Percentiles rank a stretch among this genome's conserved stretches.
Conservation (phyloP, 37 sponge, comb jelly and placozoan species). For the Petrosia ficiformis region DNA sequence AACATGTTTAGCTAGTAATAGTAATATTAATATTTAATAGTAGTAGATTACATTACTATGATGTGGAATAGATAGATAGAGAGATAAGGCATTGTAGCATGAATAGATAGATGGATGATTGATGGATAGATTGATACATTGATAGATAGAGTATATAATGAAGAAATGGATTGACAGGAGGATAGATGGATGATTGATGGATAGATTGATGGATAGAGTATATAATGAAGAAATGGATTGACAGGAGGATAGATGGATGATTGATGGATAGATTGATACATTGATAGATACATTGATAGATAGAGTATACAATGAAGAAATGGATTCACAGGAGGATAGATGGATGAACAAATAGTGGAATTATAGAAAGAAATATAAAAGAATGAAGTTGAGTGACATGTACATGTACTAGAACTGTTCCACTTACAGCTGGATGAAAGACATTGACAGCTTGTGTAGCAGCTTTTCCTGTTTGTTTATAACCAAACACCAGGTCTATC, state of each 20-base stretch:
- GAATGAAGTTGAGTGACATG: too few species aligned
- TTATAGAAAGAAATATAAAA: too few species aligned
- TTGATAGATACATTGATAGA: not conserved
- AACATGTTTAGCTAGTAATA: too few species aligned
- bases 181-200: not conserved
- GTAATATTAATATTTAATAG: too few species aligned
- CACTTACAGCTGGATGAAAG: conserved; percentile 94
- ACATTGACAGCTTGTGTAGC: conserved; percentile 95
- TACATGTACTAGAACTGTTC: too few species aligned
- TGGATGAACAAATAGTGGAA: not conserved
- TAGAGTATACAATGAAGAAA: too few species aligned
- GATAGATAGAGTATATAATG: too few species aligned
- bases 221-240: too few species aligned
- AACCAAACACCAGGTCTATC: conserved; percentile 98
- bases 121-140: conserved; percentile 10
- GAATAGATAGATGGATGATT: not conserved
- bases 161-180: too few species aligned
- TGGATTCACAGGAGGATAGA: too few species aligned
- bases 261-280: conserved; percentile 5
- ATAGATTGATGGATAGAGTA: not conserved
- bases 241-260: not conserved
- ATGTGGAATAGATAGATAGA: not conserved
- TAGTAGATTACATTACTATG: too few species aligned
- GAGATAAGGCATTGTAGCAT: not conserved
- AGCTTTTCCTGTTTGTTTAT: conserved; percentile 87